Conservation (phyloP, 1,140 invertebrate species). For the Varroa destructor region DNA sequence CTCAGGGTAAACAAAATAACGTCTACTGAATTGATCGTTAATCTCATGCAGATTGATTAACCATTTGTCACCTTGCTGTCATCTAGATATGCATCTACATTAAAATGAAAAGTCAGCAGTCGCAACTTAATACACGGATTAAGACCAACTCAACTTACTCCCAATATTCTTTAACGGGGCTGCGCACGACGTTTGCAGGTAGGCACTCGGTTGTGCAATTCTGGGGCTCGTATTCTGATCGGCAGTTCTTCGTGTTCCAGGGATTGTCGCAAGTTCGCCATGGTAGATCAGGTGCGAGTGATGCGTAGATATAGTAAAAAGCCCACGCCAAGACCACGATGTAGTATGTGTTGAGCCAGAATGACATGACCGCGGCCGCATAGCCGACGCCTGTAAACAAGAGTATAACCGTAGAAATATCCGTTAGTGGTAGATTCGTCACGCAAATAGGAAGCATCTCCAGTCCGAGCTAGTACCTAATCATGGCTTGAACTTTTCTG, state of each 20-base stretch:
- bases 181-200: constrained; percentile 37
- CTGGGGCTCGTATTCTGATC: constrained; percentile 41
- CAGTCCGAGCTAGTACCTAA: too few species aligned
- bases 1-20: too few species aligned
- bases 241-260: constrained; percentile 63
- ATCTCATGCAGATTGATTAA: too few species aligned
- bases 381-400: constrained; percentile 74
- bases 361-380: constrained; percentile 93
- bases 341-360: constrained; percentile 98
- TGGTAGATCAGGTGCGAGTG: constrained; percentile 69
- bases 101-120: too few species aligned
- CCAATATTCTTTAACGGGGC: constrained; percentile 88
- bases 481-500: too few species aligned
- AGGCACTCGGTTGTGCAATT: constrained; percentile 39
- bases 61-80: too few species aligned
- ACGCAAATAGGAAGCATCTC: background rate
- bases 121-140: too few species aligned
- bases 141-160: constrained; percentile 54
- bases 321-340: constrained; percentile 97
- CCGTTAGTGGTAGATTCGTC: constrained; percentile 13
- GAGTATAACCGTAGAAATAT: background rate
- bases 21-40: too few species aligned
- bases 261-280: constrained; percentile 88
- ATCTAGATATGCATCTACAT: too few species aligned
- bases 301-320: constrained; percentile 90